Percentiles rank a stretch among this genome's conserved stretches.
Conservation (phyloP, 2,888 invertebrate genomes). For the Leptinotarsa haldemani region DNA sequence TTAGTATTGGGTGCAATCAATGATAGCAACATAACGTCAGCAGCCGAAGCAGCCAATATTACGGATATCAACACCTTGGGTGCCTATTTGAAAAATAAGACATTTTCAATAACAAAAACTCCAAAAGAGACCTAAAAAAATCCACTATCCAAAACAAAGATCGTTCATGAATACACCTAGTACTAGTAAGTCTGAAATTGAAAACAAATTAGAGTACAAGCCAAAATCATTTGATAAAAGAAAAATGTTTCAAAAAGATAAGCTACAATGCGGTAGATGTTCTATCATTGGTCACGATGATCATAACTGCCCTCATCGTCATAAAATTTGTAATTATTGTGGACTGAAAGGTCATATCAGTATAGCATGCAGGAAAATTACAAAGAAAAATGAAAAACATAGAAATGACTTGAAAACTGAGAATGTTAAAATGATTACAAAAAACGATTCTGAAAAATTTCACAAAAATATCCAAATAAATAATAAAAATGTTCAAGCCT, state of each 20-base stretch:
- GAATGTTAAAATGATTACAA: slow-evolving; percentile 11
- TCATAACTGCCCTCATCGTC: slow-evolving; percentile 18
- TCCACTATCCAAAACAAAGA: slow-evolving; percentile 6
- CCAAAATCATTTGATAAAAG: slow-evolving; percentile 17
- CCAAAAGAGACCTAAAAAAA: background rate
- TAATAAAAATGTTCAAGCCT: slow-evolving; percentile 20
- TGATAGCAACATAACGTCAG: slow-evolving; percentile 37
- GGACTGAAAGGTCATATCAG: background rate
- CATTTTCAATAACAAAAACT: slow-evolving; percentile 7
- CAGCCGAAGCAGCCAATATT: slow-evolving; percentile 38
- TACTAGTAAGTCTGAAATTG: slow-evolving; percentile 16
- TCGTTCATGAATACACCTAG: slow-evolving; percentile 9
- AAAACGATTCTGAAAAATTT: slow-evolving; percentile 12
- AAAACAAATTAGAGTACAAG: slow-evolving; percentile 10
- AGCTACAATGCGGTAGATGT: slow-evolving; percentile 19
- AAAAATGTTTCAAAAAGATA: slow-evolving; percentile 12
- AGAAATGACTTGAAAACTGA: background rate
- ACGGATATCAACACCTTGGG: slow-evolving; percentile 33
- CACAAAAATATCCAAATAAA: slow-evolving; percentile 19
- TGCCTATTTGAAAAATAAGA: slow-evolving; percentile 33
- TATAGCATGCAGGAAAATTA: slow-evolving; percentile 2
- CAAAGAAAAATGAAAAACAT: background rate
- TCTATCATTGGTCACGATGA: slow-evolving; percentile 16
- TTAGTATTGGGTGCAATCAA: slow-evolving; percentile 41
- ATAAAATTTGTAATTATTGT: slow-evolving; percentile 5